Base-by-base conservation (phyloP, 2,113 vertebrate species). In the Procavia capensis region DNA sequence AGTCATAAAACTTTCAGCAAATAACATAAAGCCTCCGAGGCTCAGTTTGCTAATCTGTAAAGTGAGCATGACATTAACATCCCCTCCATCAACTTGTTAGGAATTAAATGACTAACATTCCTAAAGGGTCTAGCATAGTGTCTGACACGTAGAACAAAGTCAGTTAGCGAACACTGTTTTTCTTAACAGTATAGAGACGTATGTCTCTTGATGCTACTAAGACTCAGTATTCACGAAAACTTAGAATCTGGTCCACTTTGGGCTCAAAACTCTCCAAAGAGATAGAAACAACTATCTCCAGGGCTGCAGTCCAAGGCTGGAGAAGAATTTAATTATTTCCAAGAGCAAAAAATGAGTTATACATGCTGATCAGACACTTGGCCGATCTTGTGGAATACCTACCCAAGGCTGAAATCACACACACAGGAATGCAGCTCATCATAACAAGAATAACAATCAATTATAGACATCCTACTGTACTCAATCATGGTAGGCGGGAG, bases 301-400 rank as follows among this genome's bases (percentile, higher is more conserved):
- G 91, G 88, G 59, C 6, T 84, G 17, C 50, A 76, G 34, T 87
- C 80, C 70, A 57, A 70, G 39, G 76, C 25, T 59, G 59, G 39
- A 57, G 50, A 79, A 90, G 70, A 70, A 59, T 50, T 31, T 57
- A 91, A 80, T 81, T 24, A 29, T 96, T 97, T 94, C 83, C 78
- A 92, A 86, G 39, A 86, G n/a, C 17, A 24, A 96, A 87, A 22
- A 82, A 59, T 88, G 63, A 14, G 39, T 72, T 89, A 13, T 27
- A 93, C 75, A 87, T 79, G 64, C 57, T 84, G 74, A 83, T 64
- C 61, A 82, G 54, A 70, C 29, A 83, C 45, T 41, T 74, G 85
- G 61, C 22, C 22, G 17, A 64, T 79, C 70, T 66, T 31, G 13
- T 50, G 95, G 86, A 89, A 74, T 66, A 70, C 0, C 36, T 64